Evolutionary conservation across 2,888 invertebrate species (phyloP), one percentile per base, ranked within the genome.

Genomic region (Mythimna vitellina): DNA sequence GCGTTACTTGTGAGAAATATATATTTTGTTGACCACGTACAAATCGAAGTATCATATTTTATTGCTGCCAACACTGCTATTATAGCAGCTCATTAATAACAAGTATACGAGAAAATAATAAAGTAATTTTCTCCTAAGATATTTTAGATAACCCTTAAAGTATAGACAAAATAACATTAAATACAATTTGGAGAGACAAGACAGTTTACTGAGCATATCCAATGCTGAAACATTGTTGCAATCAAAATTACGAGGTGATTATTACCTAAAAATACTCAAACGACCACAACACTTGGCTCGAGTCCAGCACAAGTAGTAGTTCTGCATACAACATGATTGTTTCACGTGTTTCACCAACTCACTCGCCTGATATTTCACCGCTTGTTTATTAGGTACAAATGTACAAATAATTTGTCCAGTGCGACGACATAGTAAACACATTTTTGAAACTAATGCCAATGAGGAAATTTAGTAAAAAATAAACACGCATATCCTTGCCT

Each of bases 221-320:
- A 76, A 72, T 56, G 74, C 67, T 71, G 68, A 84, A 82, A 88
- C 87, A 89, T 81, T 87, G 88, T 88, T 89, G 87, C 86, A 88
- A 87, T 86, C 77, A 81, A 86, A 87, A 84, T 89, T 89, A 89
- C 86, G 86, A 88, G 85, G 88, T 89, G 88, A 88, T 91, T 90
- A 88, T 89, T 87, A 84, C 87, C 92, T 92, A 91, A 92, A 92
- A 92, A 92, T 92, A 93, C 86, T 84, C 83, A 83, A 89, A 89
- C 85, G 86, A 77, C 82, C 83, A 83, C 84, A 83, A 86, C 70
- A 84, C 72, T 89, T 93, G 93, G 93, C 92, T 70, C 63, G 54
- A 29, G 6, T 86, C 90, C 92, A 92, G 87, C 79, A 78, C 72
- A 82, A 80, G 82, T 78, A 85, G 80, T 80, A 78, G 75, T 78